phyloP scores from a whole-genome alignment of 2,113 vertebrate genomes.

The Channa argus region DNA sequence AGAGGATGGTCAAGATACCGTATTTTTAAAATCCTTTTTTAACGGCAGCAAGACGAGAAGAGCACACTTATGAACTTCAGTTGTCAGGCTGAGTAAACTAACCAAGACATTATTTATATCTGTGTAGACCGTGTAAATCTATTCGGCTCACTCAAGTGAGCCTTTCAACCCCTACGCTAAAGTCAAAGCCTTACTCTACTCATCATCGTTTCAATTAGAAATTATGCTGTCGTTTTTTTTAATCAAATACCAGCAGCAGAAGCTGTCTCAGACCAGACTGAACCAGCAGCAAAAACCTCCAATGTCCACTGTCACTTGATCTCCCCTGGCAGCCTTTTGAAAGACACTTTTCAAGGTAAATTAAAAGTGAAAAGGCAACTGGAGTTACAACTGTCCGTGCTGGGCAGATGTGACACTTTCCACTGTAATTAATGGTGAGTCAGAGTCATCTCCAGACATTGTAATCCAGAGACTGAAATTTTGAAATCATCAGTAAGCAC shows the following conservation, averaged over 20 bases:
- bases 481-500: slow-evolving; percentile 7
- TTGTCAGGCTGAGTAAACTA: no score
- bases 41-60: no score
- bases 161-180: not conserved
- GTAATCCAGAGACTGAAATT: no score
- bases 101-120: no score
- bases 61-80: no score
- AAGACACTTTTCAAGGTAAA: slow-evolving; percentile 12
- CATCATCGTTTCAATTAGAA: not conserved
- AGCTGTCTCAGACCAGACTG: slow-evolving; percentile 19
- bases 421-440: no score
- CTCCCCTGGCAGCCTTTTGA: slow-evolving; percentile 12
- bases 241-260: slow-evolving; percentile 3
- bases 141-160: not conserved
- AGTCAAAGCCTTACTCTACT: not conserved
- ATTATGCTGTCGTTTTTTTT: not conserved
- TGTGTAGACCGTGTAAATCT: no score
- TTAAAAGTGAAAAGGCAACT: slow-evolving; percentile 5
- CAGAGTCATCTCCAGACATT: no score
- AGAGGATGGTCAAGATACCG: no score
- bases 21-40: no score
- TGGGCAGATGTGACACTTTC: not conserved
- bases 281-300: slow-evolving; percentile 29
- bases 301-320: slow-evolving; percentile 6
- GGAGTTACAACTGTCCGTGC: not conserved